Evolutionary conservation across 2,113 vertebrate genomes (phyloP).

Genomic region (Chroicocephalus ridibundus): DNA sequence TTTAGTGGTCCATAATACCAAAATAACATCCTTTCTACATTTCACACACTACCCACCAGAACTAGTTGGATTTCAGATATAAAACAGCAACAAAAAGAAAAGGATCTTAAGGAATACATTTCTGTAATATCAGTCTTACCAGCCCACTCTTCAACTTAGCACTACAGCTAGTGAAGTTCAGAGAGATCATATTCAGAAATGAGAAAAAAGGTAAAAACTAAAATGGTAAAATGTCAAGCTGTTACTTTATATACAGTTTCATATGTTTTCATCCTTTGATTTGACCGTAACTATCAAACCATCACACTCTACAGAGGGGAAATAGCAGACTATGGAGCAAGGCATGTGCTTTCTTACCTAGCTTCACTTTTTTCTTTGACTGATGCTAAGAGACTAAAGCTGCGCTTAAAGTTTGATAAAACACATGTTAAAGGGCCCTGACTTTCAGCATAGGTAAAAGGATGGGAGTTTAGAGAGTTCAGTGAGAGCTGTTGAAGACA

Average conservation of each 20-base stretch:
- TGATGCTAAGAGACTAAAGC: background rate
- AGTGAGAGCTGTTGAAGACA: background rate
- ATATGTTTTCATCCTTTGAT: background rate
- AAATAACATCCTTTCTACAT: background rate
- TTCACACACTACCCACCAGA: background rate
- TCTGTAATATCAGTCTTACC: background rate
- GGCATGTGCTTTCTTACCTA: background rate
- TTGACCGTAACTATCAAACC: background rate
- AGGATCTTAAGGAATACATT: background rate
- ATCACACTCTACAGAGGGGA: background rate
- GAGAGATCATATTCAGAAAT: background rate
- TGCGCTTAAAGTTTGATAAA: background rate
- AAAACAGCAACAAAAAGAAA: background rate
- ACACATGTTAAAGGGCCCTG: background rate
- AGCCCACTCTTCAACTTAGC: background rate
- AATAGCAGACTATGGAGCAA: background rate
- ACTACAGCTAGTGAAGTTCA: background rate
- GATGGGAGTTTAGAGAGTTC: background rate
- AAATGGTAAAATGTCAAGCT: background rate
- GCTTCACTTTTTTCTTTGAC: background rate
- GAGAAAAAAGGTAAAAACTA: background rate
- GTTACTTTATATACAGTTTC: background rate
- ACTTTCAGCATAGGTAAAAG: background rate
- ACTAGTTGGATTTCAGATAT: background rate
- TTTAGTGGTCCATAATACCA: background rate